phyloP scores from a whole-genome alignment of 2,113 vertebrate species.

The Rhineura floridana region DNA sequence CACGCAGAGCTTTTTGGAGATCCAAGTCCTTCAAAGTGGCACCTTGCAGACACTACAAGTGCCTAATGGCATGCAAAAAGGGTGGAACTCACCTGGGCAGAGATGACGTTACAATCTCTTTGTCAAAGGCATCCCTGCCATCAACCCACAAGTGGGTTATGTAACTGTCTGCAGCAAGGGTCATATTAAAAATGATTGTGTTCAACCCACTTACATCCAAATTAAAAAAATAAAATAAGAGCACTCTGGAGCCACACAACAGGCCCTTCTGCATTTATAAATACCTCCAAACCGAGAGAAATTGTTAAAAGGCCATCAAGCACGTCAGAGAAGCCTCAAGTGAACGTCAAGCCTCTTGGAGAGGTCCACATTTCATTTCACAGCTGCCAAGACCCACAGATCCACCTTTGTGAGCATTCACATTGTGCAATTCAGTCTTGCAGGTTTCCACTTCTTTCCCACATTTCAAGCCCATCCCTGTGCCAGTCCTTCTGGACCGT shows the following conservation, averaged over 20 bases:
- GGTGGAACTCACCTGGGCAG: neutral
- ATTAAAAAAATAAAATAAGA: neutral
- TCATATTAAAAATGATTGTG: neutral
- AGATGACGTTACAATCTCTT: neutral
- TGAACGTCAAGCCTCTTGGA: neutral
- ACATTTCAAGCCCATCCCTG: neutral
- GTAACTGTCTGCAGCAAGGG: neutral
- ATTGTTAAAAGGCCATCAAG: neutral
- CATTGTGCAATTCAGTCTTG: neutral
- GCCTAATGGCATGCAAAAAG: neutral
- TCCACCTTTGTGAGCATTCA: neutral
- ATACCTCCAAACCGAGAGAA: neutral
- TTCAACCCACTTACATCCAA: neutral
- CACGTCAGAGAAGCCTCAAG: too few relatives aligned
- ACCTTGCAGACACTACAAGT: neutral
- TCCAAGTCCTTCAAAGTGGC: neutral
- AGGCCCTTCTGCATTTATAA: neutral
- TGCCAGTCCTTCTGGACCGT: neutral
- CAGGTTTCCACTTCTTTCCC: neutral
- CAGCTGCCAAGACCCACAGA: neutral
- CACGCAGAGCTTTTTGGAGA: too few relatives aligned
- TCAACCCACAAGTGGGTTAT: neutral
- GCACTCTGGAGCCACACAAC: neutral
- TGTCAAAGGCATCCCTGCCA: neutral
- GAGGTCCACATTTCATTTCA: neutral